phyloP scores from a whole-genome alignment of 2,888 invertebrate genomes.

The Plagodis pulveraria region DNA sequence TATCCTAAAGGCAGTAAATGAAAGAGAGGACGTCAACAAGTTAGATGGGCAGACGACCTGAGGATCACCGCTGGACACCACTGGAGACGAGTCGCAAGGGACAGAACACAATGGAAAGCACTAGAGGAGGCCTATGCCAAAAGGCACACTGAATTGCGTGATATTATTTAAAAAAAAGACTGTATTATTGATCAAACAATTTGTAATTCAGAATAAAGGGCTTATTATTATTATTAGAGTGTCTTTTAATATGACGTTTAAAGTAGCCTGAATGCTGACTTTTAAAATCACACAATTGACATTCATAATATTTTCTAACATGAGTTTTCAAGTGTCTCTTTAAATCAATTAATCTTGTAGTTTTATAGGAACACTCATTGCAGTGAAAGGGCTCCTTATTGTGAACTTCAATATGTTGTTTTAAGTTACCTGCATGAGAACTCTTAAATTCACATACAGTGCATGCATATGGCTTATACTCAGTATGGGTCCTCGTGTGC shows the following conservation, averaged over 20 bases:
- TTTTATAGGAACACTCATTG: constrained; percentile 16
- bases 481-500: constrained; percentile 20
- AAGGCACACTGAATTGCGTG: no score
- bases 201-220: no score
- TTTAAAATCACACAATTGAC: constrained; percentile 16
- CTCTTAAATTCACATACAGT: constrained; percentile 11
- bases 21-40: no score
- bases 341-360: constrained; percentile 15
- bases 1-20: no score
- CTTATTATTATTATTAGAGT: no score
- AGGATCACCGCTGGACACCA: no score
- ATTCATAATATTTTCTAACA: constrained; percentile 4
- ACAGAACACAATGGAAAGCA: no score
- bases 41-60: no score
- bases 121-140: no score
- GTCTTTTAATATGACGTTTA: constrained; percentile 9
- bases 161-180: no score
- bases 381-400: constrained; percentile 7
- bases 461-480: constrained; percentile 14
- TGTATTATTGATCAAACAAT: no score
- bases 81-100: no score
- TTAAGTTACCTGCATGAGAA: constrained; percentile 20
- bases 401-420: constrained; percentile 17
- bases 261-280: constrained; percentile 3
- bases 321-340: constrained; percentile 19